Percentiles rank a stretch among this genome's conserved stretches.
These are phyloP conservation scores for Agrochola circellaris DNA, from an alignment of 2,888 invertebrate species.

Conservation along the genomic window DNA sequence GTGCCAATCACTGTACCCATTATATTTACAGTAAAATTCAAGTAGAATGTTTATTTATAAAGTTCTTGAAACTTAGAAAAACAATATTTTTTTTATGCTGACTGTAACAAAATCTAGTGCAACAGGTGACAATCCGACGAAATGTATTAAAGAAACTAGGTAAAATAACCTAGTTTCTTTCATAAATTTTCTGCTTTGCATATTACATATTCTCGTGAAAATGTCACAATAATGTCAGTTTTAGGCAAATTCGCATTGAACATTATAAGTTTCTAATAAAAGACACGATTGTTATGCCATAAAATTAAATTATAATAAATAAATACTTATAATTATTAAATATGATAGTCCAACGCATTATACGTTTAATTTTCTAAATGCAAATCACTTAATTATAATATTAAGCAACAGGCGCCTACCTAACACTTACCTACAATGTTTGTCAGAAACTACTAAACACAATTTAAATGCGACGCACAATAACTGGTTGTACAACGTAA, in stretches of 20 bases:
- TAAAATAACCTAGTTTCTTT: too few species aligned
- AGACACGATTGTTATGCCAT: neutral
- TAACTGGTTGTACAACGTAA: neutral
- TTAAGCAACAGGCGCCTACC: neutral
- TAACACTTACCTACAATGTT: neutral
- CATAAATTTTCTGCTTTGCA: neutral
- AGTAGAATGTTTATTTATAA: neutral
- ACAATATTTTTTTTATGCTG: neutral
- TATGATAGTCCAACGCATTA: neutral
- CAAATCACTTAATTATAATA: constrained; percentile 19
- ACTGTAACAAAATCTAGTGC: neutral
- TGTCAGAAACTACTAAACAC: neutral
- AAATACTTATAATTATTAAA: neutral
- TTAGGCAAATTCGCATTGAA: neutral
- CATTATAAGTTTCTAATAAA: neutral
- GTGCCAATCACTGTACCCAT: neutral
- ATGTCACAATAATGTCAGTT: neutral
- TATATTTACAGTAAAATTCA: neutral
- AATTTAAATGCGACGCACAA: constrained; percentile 9
- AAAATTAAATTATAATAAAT: constrained; percentile 1
- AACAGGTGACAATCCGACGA: too few species aligned
- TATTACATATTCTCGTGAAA: neutral
- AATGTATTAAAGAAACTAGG: too few species aligned
- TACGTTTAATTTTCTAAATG: constrained; percentile 10
- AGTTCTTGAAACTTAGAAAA: neutral